Conservation (phyloP, 1,140 invertebrate species). For the Trichonephila inaurata region DNA sequence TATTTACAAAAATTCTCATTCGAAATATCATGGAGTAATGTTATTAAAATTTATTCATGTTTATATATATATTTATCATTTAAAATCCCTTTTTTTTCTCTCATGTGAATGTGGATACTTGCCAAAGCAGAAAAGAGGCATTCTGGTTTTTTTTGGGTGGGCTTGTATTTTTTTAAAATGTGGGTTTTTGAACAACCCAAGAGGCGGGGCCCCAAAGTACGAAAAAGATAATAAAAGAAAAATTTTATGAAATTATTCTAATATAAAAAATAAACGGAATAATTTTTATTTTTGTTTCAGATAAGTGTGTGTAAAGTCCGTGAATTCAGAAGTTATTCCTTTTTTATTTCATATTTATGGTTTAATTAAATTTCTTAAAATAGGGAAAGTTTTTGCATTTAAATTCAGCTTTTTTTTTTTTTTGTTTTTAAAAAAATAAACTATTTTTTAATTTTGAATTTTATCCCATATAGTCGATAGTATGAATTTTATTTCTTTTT, state of each 20-base stretch:
- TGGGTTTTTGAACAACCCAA: constrained; percentile 7
- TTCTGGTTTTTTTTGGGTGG: neutral
- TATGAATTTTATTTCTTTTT: no score
- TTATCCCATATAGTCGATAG: no score
- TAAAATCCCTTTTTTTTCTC: neutral
- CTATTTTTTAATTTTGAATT: no score
- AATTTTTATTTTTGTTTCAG: neutral
- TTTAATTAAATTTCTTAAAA: no score
- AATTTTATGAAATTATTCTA: constrained; percentile 11
- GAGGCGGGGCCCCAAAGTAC: neutral
- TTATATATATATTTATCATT: constrained; percentile 14
- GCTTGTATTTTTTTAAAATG: neutral
- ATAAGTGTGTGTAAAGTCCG: neutral
- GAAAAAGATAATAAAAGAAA: neutral
- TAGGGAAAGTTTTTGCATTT: no score
- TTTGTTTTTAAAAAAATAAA: no score
- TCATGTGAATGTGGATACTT: neutral
- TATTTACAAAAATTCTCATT: neutral
- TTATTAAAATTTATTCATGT: constrained; percentile 22
- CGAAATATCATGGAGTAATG: constrained; percentile 15
- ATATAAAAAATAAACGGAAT: neutral
- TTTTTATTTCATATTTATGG: neutral
- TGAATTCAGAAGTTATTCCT: neutral
- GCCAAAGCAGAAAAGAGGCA: constrained; percentile 17
- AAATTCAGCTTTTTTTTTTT: no score